Conservation (phyloP, 2,113 vertebrate genomes). For the Bubo bubo region DNA sequence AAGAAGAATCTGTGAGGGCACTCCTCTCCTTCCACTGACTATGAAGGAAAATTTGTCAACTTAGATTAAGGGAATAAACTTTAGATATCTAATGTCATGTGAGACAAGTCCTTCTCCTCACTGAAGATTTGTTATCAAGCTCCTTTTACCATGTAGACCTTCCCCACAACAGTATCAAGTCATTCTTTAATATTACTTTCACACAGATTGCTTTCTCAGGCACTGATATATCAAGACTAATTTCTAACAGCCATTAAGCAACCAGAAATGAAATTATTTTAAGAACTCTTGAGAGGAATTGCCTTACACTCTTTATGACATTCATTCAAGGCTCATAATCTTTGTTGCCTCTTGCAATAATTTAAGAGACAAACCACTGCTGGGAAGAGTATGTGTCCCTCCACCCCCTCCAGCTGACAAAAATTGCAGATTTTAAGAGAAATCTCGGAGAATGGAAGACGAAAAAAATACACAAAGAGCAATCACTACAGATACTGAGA, state of each 20-base stretch:
- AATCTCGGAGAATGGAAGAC: not conserved
- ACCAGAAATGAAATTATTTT: constrained; percentile 4
- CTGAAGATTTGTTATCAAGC: not conserved
- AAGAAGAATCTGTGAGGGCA: not conserved
- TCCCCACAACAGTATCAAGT: not conserved
- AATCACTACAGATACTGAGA: not conserved
- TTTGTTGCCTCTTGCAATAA: not conserved
- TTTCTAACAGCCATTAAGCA: not conserved
- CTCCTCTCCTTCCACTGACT: not conserved
- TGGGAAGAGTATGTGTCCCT: not conserved
- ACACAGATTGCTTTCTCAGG: not conserved
- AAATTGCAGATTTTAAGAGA: not conserved
- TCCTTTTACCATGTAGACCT: not conserved
- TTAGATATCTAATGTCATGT: not conserved
- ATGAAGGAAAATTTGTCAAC: not conserved
- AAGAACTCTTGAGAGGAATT: constrained; percentile 12
- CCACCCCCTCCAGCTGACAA: not conserved
- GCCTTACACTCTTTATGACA: not conserved
- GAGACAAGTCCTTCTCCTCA: not conserved
- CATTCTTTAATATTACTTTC: not conserved
- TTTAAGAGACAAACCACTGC: not conserved
- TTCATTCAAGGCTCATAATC: not conserved
- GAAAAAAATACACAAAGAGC: not conserved
- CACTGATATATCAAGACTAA: not conserved
- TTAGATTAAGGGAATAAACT: not conserved